A percentile compares a stretch with the other conserved stretches of the same genome.
Conservation (phyloP, 2,888 invertebrate genomes). For the Hirtodrosophila cameraria region DNA sequence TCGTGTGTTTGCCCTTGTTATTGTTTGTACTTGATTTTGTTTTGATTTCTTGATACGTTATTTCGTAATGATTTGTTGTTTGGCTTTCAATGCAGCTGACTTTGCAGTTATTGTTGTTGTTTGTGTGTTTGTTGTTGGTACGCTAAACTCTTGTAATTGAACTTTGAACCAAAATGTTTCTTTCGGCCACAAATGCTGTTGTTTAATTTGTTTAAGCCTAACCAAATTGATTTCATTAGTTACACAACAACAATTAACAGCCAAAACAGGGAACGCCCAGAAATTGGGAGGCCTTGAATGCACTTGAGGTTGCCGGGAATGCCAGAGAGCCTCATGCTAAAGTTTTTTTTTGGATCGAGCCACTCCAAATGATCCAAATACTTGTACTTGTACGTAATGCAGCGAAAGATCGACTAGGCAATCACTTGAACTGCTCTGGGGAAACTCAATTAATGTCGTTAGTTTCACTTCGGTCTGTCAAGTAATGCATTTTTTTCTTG, state of each 20-base stretch:
- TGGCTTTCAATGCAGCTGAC: slow-evolving; percentile 33
- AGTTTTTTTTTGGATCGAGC: slow-evolving; percentile 8
- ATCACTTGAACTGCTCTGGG: slow-evolving; percentile 34
- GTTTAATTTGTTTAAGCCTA: slow-evolving; percentile 50
- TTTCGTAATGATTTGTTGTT: slow-evolving; percentile 55
- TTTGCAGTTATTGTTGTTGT: slow-evolving; percentile 40
- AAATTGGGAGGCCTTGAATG: slow-evolving; percentile 54
- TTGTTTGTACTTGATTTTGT: slow-evolving; percentile 40
- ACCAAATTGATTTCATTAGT: slow-evolving; percentile 52
- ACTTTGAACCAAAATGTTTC: slow-evolving; percentile 55
- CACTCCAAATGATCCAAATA: slow-evolving; percentile 23
- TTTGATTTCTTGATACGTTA: slow-evolving; percentile 50
- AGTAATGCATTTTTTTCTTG: slow-evolving; percentile 18
- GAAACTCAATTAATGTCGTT: slow-evolving; percentile 72
- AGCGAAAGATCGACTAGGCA: slow-evolving; percentile 42
- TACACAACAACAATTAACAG: slow-evolving; percentile 52
- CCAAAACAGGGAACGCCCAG: slow-evolving; percentile 32
- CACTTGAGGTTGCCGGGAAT: slow-evolving; percentile 49
- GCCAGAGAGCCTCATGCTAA: slow-evolving; percentile 7
- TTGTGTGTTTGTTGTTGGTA: not conserved
- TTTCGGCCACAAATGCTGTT: slow-evolving; percentile 4
- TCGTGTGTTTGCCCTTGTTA: slow-evolving; percentile 63
- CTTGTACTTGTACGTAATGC: slow-evolving; percentile 17
- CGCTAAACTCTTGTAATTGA: slow-evolving; percentile 48
- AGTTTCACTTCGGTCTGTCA: slow-evolving; percentile 51